Base-by-base conservation (phyloP, 2,888 invertebrate genomes). In the Drosophila kambysellisi region DNA sequence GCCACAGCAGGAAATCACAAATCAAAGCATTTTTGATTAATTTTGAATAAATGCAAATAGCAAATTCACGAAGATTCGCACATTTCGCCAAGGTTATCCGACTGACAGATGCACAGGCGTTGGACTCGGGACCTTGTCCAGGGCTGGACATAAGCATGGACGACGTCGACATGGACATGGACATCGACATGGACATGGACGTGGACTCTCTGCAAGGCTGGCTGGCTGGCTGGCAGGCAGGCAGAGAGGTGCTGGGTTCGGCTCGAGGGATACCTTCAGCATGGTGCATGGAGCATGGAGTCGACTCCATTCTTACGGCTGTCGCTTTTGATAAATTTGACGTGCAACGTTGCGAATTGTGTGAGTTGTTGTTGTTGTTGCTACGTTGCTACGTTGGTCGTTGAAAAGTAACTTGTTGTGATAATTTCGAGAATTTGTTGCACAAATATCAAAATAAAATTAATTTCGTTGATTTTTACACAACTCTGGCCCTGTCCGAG, bases 1-100 rank as follows among this genome's bases (percentile, higher is more conserved):
- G 58, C 70, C 91, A 74, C 91, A 92, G 91, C 92, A 89, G 92
- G 92, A 92, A 91, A 90, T 91, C 91, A 89, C 91, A 90, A 91
- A 89, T 91, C 89, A 91, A 83, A 83, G 74, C 78, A 76, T 70
- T 82, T 91, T 91, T 91, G 92, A 92, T 92, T 92, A 92, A 92
- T 92, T 91, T 91, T 87, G 87, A 87, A 89, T 90, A 90, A 86
- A 89, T 90, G 81, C 85, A 81, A 79, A 82, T 78, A 82, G 77
- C 74, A 83, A 82, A 81, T 71, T 56, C 12, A 39, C 46, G 20
- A 59, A 53, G 66, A 73, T 56, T 63, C 62, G 75, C 57, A 70
- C 68, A 79, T 73, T 81, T 78, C 62, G 83, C 81, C 78, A 81
- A 81, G 83, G 87, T 67, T 78, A 75, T 72, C 61, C 82, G 64